Evolutionary conservation across 2,797 vertebrate genomes (phyloP).

Genomic region (Acanthis flammea): DNA sequence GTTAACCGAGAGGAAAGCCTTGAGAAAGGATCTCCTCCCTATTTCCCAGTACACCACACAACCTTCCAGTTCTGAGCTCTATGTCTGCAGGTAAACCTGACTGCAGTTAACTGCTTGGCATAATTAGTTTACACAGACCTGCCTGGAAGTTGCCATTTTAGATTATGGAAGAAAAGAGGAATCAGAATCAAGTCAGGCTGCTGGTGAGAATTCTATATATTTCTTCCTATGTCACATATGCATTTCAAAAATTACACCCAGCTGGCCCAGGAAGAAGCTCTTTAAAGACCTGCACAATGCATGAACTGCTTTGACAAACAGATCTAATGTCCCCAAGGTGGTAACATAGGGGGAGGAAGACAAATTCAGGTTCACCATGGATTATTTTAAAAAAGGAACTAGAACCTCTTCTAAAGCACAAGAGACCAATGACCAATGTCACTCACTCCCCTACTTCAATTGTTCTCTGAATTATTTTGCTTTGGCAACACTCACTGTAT

Average conservation of each 20-base stretch:
- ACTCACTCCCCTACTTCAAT: neutral
- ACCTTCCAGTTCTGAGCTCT: neutral
- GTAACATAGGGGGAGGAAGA: neutral
- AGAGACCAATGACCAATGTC: neutral
- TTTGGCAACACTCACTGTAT: neutral
- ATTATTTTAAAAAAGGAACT: neutral
- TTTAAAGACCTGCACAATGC: neutral
- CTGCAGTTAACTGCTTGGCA: neutral
- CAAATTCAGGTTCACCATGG: neutral
- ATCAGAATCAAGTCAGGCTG: neutral
- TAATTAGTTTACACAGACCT: neutral
- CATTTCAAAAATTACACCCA: neutral
- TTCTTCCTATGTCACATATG: neutral
- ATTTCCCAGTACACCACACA: neutral
- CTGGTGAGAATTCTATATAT: neutral
- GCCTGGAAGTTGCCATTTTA: neutral
- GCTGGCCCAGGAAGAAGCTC: neutral
- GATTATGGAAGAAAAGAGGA: neutral
- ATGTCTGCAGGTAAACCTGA: neutral
- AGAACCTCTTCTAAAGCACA: neutral
- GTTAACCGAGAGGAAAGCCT: neutral
- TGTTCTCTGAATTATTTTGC: neutral
- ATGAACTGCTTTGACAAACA: neutral
- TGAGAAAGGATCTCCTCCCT: neutral
- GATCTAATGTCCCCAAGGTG: neutral